Percentiles rank a stretch among this genome's conserved stretches.
These are phyloP conservation scores for Odontomyia ornata DNA, from an alignment of 2,888 invertebrate genomes.

Conservation along the genomic window DNA sequence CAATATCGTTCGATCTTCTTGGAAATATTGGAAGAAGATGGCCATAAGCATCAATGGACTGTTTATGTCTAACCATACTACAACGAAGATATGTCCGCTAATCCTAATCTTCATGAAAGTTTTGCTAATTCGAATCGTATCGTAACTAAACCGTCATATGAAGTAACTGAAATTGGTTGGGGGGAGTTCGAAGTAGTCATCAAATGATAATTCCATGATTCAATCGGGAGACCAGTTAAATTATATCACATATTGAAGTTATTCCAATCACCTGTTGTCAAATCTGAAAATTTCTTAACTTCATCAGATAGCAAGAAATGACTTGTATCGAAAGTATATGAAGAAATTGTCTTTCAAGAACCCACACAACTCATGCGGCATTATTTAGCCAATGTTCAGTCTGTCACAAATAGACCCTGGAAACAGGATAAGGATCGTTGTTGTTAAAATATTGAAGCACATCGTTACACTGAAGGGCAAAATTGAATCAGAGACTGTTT, in stretches of 20 bases:
- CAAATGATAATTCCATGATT: slow-evolving; percentile 96
- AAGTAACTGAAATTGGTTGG: slow-evolving; percentile 99
- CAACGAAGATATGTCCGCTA: slow-evolving; percentile 92
- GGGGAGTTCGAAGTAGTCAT: slow-evolving; percentile 99
- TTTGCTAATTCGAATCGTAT: slow-evolving; percentile 94
- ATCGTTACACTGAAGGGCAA: slow-evolving; percentile 82
- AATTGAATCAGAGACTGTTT: slow-evolving; percentile 81
- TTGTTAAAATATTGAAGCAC: slow-evolving; percentile 77
- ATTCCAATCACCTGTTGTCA: slow-evolving; percentile 77
- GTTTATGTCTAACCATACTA: slow-evolving; percentile 94
- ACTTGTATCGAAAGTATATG: slow-evolving; percentile 92
- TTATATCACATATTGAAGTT: too few relatives aligned
- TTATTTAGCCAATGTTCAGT: slow-evolving; percentile 79
- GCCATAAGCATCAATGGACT: slow-evolving; percentile 99
- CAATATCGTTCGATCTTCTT: slow-evolving; percentile 93
- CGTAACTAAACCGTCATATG: slow-evolving; percentile 91
- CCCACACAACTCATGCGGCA: slow-evolving; percentile 92
- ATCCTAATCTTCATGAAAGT: slow-evolving; percentile 97
- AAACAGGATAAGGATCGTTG: slow-evolving; percentile 83
- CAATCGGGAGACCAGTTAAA: slow-evolving; percentile 88
- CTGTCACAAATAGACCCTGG: slow-evolving; percentile 77
- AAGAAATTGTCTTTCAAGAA: slow-evolving; percentile 94
- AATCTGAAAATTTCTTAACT: slow-evolving; percentile 55
- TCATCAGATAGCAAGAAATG: slow-evolving; percentile 70
- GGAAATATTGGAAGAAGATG: slow-evolving; percentile 97